Evolutionary conservation across 2,113 vertebrate species (phyloP).

Genomic region (Rhagologus leucostigma): DNA sequence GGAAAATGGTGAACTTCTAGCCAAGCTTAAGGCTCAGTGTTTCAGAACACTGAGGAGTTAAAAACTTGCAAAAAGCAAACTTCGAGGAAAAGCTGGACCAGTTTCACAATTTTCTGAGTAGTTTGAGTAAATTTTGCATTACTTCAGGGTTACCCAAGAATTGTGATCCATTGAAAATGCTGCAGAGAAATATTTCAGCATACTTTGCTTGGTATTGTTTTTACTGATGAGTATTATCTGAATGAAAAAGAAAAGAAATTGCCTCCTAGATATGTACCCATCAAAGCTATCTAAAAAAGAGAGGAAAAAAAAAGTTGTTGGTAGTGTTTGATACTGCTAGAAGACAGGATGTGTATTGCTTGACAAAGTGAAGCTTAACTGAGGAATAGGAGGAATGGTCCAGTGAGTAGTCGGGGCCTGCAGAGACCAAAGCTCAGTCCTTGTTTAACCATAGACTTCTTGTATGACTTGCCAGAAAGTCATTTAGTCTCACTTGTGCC

Average conservation of each 20-base stretch:
- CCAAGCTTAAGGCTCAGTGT: background rate
- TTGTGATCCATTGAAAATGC: background rate
- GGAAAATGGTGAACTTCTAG: background rate
- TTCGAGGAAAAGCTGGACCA: background rate
- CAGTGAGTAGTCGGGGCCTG: background rate
- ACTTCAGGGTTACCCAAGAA: background rate
- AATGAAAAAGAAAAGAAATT: background rate
- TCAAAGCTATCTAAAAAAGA: background rate
- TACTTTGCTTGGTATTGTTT: background rate
- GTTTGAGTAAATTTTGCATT: background rate
- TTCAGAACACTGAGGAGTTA: background rate
- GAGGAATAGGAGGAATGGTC: background rate
- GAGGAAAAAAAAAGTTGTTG: background rate
- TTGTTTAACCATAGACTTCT: background rate
- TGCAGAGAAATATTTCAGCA: background rate
- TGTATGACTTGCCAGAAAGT: background rate
- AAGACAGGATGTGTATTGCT: background rate
- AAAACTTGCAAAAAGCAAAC: background rate
- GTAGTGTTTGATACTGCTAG: background rate
- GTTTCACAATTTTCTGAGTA: background rate
- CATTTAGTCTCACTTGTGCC: background rate
- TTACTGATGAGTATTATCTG: background rate
- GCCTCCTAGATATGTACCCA: background rate
- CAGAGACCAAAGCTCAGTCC: background rate
- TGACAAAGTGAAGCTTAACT: background rate